These are phyloP conservation scores for Noctua janthe DNA, from an alignment of 2,888 invertebrate species.

Conservation along the genomic window DNA sequence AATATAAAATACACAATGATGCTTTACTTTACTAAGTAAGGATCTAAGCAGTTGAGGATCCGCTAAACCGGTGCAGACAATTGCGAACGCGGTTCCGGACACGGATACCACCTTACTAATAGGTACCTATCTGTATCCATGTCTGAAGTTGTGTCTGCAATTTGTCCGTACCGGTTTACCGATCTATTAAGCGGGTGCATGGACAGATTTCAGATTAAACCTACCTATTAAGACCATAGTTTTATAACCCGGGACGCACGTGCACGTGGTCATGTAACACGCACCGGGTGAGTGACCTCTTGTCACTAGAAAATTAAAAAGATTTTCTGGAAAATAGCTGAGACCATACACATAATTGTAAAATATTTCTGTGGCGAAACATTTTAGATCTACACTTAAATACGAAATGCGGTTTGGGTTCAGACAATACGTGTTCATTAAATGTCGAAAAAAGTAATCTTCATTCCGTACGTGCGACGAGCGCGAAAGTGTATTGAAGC, in stretches of 20 bases:
- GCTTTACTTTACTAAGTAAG: background rate
- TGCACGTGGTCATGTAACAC: slow-evolving; percentile 15
- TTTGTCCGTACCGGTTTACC: background rate
- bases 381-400: background rate
- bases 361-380: background rate
- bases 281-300: slow-evolving; percentile 6
- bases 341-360: too few species aligned
- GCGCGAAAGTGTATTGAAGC: slow-evolving; percentile 37
- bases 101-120: background rate
- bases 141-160: background rate
- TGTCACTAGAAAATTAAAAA: background rate
- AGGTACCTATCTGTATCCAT: background rate
- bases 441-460: slow-evolving; percentile 17
- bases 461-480: slow-evolving; percentile 22
- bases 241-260: background rate
- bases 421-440: slow-evolving; percentile 25
- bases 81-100: background rate
- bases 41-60: background rate
- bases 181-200: background rate
- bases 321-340: background rate
- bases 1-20: background rate
- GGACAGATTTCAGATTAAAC: background rate
- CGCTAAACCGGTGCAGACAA: background rate
- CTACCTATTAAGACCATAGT: background rate
- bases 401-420: slow-evolving; percentile 3